Evolutionary conservation across 2,113 vertebrate species (phyloP), one percentile per base, ranked within the genome.

Genomic region (Malurus cyaneus): DNA sequence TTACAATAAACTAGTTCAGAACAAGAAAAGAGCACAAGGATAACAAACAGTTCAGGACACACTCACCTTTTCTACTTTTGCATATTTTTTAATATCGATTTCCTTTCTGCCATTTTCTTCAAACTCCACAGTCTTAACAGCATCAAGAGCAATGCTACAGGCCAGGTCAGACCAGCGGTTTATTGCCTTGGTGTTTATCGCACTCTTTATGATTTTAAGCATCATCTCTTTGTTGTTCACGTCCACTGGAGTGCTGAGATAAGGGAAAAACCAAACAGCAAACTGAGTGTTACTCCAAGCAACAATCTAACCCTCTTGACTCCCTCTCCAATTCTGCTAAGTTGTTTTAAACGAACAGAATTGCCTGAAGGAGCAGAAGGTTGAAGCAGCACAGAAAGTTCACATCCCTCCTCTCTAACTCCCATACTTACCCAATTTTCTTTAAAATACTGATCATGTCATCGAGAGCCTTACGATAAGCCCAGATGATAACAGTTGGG

Each of bases 41-140:
- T 4, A 29, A 41, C 8, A 9, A 57, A 54, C 3, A 3, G 7
- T 2, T 57, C 9, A 12, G 56, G 32, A 28, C n/a, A 34, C 0
- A 65, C 97, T 92, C 81, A 98, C 99, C 98, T 99, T 99, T 94
- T 99, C 99, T 28, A 99, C 98, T 82, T 98, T 99, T 73, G 99
- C 99, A 0, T 99, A 99, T 62, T 99, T 99, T 97, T 99, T 99
- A 91, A 99, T 99, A 96, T 99, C 99, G 2, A 99, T 99, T 94
- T 99, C 99, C 76, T 98, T 99, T 36, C 98, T 97, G 14, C 99
- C 99, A 0, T 98, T 99, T 31, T 99, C 99, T 52, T 99, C 99
- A 50, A 98, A 90, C 89, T 99, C 99, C 76, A 99, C 99, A 0
- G 99, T 99, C 39, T 94, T 98, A 4, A 99, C 99, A 0, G 99